Conservation (phyloP, 2,888 invertebrate species). For the Branchipolynoe longqiensis region DNA sequence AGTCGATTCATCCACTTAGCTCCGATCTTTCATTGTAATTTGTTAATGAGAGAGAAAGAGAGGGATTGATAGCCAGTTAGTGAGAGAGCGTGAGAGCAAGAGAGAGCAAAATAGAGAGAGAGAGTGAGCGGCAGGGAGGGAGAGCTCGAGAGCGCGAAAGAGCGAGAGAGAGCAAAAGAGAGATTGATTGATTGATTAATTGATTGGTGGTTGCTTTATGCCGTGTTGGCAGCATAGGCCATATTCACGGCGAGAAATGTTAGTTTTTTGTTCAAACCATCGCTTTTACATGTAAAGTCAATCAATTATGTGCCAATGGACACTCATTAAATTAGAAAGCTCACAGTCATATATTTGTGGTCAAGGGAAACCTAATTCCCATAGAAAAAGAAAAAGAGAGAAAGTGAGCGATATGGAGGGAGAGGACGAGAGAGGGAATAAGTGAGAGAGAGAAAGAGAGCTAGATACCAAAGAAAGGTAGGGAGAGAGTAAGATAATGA, state of each 20-base stretch:
- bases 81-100: not conserved
- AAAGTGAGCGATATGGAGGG: not conserved
- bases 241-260: too few species aligned
- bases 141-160: too few species aligned
- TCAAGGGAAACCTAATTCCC: too few species aligned
- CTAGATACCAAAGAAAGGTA: not conserved
- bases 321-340: too few species aligned
- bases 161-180: not conserved
- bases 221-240: too few species aligned
- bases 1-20: too few species aligned
- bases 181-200: not conserved
- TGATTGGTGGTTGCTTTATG: too few species aligned
- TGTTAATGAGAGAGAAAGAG: not conserved
- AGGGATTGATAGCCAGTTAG: not conserved
- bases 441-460: not conserved
- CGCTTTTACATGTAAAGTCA: too few species aligned
- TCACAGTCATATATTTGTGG: too few species aligned
- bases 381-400: not conserved
- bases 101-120: not conserved
- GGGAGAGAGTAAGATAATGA: not conserved
- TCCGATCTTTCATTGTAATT: too few species aligned
- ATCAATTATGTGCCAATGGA: too few species aligned
- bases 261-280: too few species aligned
- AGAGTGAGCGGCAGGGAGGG: not conserved
- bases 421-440: not conserved